Percentiles rank a stretch among this genome's conserved stretches.
phyloP scores from a whole-genome alignment of 2,113 vertebrate genomes.

The Phalacrocorax brasilianus region DNA sequence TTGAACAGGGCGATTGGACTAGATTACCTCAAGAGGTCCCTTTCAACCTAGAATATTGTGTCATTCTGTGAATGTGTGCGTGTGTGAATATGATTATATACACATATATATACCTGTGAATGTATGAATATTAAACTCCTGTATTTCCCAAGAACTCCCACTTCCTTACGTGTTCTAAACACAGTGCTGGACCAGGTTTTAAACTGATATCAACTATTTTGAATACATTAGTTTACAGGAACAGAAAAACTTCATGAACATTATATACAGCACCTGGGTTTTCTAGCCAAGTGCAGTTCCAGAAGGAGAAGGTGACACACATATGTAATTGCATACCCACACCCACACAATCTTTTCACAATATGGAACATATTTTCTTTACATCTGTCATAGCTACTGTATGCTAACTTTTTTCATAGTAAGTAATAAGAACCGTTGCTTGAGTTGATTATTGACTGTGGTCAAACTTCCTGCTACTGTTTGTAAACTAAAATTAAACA shows the following conservation, averaged over 20 bases:
- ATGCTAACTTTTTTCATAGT: not conserved
- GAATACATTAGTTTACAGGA: not conserved
- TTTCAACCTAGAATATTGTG: not conserved
- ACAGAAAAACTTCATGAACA: not conserved
- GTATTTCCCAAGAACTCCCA: not conserved
- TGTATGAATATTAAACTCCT: not conserved
- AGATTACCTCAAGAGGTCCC: not conserved
- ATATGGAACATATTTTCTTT: not conserved
- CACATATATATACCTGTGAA: not conserved
- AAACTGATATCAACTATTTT: not conserved
- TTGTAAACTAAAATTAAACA: not conserved
- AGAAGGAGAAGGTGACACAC: not conserved
- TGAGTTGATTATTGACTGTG: not conserved
- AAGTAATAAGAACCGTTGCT: not conserved
- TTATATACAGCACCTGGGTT: accelerated
- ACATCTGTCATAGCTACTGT: not conserved
- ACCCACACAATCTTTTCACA: not conserved
- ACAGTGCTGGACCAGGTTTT: not conserved
- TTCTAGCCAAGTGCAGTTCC: not conserved
- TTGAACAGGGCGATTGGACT: too few relatives aligned
- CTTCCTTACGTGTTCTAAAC: not conserved
- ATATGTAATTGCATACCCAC: not conserved
- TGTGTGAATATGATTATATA: not conserved
- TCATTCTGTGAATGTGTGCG: not conserved
- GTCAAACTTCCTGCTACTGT: not conserved